Evolutionary conservation across 2,113 vertebrate species (phyloP).

Genomic region (Mesitornis unicolor): DNA sequence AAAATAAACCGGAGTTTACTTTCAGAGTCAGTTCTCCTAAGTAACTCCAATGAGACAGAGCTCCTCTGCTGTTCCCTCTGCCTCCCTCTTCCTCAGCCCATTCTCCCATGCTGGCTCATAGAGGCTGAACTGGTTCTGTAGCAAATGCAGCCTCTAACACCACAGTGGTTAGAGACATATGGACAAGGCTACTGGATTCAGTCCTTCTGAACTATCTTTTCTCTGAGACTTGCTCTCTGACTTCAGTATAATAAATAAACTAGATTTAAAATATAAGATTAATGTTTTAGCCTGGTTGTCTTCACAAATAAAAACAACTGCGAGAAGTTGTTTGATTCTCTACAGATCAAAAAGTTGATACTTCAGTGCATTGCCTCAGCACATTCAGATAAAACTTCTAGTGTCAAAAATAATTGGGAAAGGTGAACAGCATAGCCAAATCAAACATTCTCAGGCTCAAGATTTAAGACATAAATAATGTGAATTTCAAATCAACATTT

Average conservation of each 20-base stretch:
- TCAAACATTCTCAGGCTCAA: background rate
- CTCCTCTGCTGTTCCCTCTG: background rate
- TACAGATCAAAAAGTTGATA: background rate
- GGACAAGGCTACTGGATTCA: background rate
- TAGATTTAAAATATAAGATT: background rate
- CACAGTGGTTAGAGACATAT: background rate
- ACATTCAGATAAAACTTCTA: background rate
- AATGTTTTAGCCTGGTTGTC: background rate
- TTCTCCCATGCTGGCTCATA: fast-evolving
- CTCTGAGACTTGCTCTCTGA: background rate
- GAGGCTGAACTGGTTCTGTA: background rate
- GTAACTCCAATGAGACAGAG: background rate
- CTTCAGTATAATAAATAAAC: background rate
- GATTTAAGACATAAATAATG: background rate
- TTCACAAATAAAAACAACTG: background rate
- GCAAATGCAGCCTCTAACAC: background rate
- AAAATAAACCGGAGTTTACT: background rate
- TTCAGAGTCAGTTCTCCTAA: background rate
- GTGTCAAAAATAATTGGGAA: background rate
- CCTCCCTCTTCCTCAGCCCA: background rate
- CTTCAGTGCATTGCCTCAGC: background rate
- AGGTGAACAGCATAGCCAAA: background rate
- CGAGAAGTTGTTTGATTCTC: background rate
- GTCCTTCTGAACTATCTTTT: background rate
- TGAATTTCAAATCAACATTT: conserved; percentile 15